phyloP scores from a whole-genome alignment of 2,888 invertebrate genomes.

The Eueremaeus valkanovi region DNA sequence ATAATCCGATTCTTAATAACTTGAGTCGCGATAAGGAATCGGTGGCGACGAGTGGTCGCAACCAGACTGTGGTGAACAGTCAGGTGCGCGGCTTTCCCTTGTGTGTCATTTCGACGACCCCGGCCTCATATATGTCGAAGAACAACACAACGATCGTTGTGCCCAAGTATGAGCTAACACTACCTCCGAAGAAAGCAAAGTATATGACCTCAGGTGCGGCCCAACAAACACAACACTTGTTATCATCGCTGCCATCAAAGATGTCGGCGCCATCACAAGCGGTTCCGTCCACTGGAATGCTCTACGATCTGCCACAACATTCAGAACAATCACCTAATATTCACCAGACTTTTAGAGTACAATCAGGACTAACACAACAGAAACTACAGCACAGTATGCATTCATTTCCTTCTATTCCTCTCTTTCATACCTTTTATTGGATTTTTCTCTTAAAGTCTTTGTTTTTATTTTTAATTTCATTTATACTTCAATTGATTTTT shows the following conservation, averaged over 20 bases:
- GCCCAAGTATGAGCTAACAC: not conserved
- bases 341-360: constrained; percentile 2
- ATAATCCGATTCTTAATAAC: constrained; percentile 25
- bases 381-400: constrained; percentile 28
- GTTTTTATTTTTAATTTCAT: no score
- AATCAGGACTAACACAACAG: constrained; percentile 7
- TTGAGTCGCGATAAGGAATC: not conserved
- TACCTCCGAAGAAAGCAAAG: constrained; percentile 28
- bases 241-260: not conserved
- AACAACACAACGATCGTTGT: not conserved
- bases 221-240: not conserved
- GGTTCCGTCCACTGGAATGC: constrained; percentile 27
- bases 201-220: not conserved
- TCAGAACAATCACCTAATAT: not conserved
- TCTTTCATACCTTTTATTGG: not conserved
- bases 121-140: not conserved
- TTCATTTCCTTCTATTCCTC: not conserved
- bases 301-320: constrained; percentile 26
- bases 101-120: constrained; percentile 21
- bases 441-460: no score
- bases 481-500: not conserved
- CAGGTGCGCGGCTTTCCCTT: not conserved
- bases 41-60: not conserved
- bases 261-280: not conserved
- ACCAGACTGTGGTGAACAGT: not conserved